These are phyloP conservation scores for Candidula unifasciata DNA, from an alignment of 2,888 invertebrate genomes.

Conservation along the genomic window DNA sequence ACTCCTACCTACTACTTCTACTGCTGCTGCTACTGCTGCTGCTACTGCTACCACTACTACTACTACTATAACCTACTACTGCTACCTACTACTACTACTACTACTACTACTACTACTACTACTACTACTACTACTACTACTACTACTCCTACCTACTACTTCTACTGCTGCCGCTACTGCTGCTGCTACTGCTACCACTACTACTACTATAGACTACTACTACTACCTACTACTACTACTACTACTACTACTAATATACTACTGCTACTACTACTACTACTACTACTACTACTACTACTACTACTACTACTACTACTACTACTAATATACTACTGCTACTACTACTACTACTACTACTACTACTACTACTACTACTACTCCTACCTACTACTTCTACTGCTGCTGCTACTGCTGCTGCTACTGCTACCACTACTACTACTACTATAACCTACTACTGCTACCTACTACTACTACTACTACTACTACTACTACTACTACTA, in stretches of 20 bases:
- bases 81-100: conserved; percentile 1
- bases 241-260: conserved; percentile 9
- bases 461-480: conserved; percentile 22
- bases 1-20: background rate
- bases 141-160: conserved; percentile 29
- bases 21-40: conserved; percentile 5
- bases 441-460: conserved; percentile 19
- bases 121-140: conserved; percentile 39
- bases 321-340: conserved; percentile 40
- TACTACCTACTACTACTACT: conserved; percentile 33
- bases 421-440: conserved; percentile 15
- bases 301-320: conserved; percentile 44
- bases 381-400: conserved; percentile 23
- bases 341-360: conserved; percentile 29
- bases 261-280: conserved; percentile 35
- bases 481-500: conserved; percentile 36
- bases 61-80: conserved; percentile 16
- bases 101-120: conserved; percentile 30
- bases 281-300: conserved; percentile 40
- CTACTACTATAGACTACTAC: background rate
- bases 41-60: conserved; percentile 31
- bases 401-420: conserved; percentile 34
- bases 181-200: conserved; percentile 27
- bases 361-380: conserved; percentile 11
- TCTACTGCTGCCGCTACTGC: conserved; percentile 32